phyloP scores from a whole-genome alignment of 2,113 vertebrate species.

The Anoura caudifer region DNA sequence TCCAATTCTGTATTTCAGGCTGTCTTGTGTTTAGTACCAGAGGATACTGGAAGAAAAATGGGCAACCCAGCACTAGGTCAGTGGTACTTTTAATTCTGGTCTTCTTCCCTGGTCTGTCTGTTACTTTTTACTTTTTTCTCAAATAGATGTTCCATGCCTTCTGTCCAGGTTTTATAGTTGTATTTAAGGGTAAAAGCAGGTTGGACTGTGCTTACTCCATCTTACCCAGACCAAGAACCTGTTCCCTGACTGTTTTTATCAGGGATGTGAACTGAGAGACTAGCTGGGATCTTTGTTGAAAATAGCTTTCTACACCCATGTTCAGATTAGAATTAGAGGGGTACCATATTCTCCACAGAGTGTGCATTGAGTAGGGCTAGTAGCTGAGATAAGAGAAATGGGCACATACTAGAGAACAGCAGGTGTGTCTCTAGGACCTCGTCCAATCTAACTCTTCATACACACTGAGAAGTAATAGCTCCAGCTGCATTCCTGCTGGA shows the following conservation, averaged over 20 bases:
- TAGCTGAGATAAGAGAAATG: background rate
- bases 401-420: background rate
- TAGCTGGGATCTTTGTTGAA: conserved; percentile 2
- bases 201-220: background rate
- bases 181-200: background rate
- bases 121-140: background rate
- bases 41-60: background rate
- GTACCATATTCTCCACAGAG: background rate
- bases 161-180: background rate
- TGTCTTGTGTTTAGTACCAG: background rate
- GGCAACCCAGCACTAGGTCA: background rate
- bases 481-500: background rate
- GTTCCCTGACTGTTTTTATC: background rate
- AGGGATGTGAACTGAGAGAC: background rate
- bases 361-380: background rate
- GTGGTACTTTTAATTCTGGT: background rate
- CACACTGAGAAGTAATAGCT: background rate
- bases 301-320: background rate
- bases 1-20: background rate
- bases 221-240: background rate
- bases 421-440: background rate
- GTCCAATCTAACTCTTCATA: background rate
- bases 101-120: background rate
- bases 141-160: background rate
- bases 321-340: background rate